Evolutionary conservation across 2,888 invertebrate genomes (phyloP).

Genomic region (Sycophila texana): DNA sequence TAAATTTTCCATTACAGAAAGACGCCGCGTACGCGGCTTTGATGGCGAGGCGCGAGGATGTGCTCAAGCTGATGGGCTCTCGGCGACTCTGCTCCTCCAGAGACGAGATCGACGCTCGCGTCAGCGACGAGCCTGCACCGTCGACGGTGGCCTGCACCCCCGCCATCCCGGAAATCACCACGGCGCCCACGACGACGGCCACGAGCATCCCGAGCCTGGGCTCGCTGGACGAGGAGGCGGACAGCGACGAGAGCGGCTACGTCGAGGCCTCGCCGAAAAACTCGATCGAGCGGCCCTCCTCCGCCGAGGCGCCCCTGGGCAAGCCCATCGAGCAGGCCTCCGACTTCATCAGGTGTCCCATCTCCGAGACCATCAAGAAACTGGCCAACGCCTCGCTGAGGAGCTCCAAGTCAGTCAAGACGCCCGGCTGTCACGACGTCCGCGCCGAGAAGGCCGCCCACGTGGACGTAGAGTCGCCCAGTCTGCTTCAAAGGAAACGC

Average conservation of each 20-base stretch:
- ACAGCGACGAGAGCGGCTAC: constrained; percentile 94
- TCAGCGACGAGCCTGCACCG: background rate
- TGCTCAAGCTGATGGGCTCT: constrained; percentile 35
- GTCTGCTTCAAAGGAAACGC: constrained; percentile 72
- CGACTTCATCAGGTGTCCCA: constrained; percentile 70
- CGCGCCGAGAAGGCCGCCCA: constrained; percentile 58
- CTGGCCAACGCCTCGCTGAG: constrained; percentile 71
- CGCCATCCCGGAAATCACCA: background rate
- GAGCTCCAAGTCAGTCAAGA: constrained; percentile 68
- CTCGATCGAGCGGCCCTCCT: constrained; percentile 46
- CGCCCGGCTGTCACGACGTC: constrained; percentile 59
- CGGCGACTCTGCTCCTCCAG: constrained; percentile 19
- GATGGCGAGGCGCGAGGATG: constrained; percentile 47
- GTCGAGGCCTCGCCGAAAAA: constrained; percentile 80
- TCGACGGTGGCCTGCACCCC: background rate
- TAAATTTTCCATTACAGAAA: constrained; percentile 28
- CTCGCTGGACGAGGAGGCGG: constrained; percentile 78
- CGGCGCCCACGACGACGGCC: constrained; percentile 62
- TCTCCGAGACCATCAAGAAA: constrained; percentile 73
- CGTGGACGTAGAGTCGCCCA: constrained; percentile 70
- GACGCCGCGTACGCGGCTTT: constrained; percentile 47
- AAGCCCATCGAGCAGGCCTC: constrained; percentile 18
- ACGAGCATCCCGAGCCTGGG: constrained; percentile 73
- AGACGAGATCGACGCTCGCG: constrained; percentile 48
- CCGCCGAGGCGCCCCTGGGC: constrained; percentile 32